Conservation (phyloP, 2,797 vertebrate genomes). For the Enteromius mattozi region DNA sequence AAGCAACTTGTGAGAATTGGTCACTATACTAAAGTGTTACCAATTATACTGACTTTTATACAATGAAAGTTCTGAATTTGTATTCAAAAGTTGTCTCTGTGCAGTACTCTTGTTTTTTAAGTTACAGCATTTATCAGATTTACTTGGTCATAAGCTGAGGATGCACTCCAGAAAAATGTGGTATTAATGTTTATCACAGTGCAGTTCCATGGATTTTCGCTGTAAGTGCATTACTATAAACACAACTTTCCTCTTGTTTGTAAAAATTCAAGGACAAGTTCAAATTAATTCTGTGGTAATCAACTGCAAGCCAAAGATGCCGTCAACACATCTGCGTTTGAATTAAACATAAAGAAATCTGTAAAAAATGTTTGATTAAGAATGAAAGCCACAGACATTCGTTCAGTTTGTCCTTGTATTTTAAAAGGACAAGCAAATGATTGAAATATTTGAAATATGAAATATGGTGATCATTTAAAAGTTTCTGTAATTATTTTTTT, state of each 20-base stretch:
- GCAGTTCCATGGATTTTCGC: background rate
- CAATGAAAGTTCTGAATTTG: background rate
- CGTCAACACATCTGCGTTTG: background rate
- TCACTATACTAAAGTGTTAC: too few relatives aligned
- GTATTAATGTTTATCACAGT: background rate
- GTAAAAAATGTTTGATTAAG: background rate
- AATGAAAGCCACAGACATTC: background rate
- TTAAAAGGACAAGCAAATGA: background rate
- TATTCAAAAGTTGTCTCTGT: background rate
- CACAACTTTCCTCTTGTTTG: background rate
- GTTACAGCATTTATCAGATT: background rate
- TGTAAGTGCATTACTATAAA: background rate
- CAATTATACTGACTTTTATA: background rate
- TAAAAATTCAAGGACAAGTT: conserved; percentile 10
- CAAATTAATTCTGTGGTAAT: background rate
- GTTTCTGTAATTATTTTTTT: background rate
- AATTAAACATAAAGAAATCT: background rate
- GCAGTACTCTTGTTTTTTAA: background rate
- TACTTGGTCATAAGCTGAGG: background rate
- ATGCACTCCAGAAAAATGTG: background rate
- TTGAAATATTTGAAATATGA: background rate
- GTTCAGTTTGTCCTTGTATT: background rate
- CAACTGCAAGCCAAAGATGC: background rate
- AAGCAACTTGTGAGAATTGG: too few relatives aligned
- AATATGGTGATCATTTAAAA: background rate